phyloP scores from a whole-genome alignment of 2,888 invertebrate species.

The Dyspetes luteomarginatus region DNA sequence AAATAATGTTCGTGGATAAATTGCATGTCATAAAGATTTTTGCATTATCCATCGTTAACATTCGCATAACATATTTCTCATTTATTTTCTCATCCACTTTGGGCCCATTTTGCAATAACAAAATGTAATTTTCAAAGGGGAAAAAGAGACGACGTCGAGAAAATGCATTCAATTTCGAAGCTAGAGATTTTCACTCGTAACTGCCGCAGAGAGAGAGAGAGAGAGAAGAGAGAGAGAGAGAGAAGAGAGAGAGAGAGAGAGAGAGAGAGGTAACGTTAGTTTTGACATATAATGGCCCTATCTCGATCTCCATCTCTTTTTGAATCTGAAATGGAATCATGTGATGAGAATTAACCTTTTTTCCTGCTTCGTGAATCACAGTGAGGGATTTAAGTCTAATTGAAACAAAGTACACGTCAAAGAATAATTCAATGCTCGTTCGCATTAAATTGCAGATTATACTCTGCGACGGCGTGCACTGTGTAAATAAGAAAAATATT shows the following conservation, averaged over 20 bases:
- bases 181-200: slow-evolving; percentile 45
- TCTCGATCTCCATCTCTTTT: neutral
- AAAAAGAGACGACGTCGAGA: slow-evolving; percentile 28
- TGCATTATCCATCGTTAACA: neutral
- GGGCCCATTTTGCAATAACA: neutral
- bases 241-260: neutral
- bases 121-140: slow-evolving; percentile 28
- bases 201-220: neutral
- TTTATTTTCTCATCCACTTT: slow-evolving; percentile 37
- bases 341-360: neutral
- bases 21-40: neutral
- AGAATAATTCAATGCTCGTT: slow-evolving; percentile 50
- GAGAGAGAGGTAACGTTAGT: slow-evolving; percentile 38
- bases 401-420: slow-evolving; percentile 46
- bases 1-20: neutral
- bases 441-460: slow-evolving; percentile 31
- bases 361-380: neutral
- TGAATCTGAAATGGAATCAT: neutral
- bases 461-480: neutral
- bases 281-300: slow-evolving; percentile 44
- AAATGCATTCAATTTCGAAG: slow-evolving; percentile 56
- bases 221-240: no score
- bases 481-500: no score
- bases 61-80: slow-evolving; percentile 42
- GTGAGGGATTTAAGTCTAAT: slow-evolving; percentile 48